Conservation (phyloP, 37 sponge, comb jelly and placozoan species). For the Agelas oroides region DNA sequence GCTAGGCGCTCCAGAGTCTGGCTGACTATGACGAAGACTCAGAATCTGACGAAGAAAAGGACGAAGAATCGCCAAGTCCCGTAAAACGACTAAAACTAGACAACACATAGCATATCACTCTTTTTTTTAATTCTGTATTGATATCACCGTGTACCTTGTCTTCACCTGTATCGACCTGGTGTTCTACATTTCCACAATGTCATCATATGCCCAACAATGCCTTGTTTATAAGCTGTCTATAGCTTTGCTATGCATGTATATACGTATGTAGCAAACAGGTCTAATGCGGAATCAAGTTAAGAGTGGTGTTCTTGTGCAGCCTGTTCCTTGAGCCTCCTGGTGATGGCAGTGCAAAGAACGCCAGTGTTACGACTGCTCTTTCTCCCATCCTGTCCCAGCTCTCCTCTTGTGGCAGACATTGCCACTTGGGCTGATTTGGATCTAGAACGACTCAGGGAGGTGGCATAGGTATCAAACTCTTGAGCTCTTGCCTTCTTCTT, state of each 20-base stretch:
- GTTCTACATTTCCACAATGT: no score
- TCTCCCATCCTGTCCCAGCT: neutral
- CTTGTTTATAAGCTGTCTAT: no score
- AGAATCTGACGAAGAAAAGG: conserved; percentile 75
- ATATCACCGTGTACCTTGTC: no score
- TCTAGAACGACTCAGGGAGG: neutral
- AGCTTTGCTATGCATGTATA: no score
- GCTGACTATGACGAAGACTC: conserved; percentile 86
- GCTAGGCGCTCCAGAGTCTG: conserved; percentile 62
- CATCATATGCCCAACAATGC: no score
- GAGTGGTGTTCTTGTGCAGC: no score
- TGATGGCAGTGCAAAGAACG: conserved; percentile 37
- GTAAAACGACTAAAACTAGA: conserved; percentile 73
- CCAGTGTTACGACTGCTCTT: conserved; percentile 16
- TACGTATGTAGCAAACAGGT: no score
- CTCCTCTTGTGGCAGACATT: neutral
- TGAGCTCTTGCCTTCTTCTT: conserved; percentile 38
- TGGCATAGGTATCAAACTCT: no score
- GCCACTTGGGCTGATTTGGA: neutral
- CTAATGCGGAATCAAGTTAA: no score
- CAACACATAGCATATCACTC: neutral
- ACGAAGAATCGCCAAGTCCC: conserved; percentile 21
- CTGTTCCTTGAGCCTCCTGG: conserved; percentile 27
- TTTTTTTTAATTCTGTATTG: no score
- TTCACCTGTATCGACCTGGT: no score